Conservation (phyloP, 2,113 vertebrate species). For the Tupaia chinensis region DNA sequence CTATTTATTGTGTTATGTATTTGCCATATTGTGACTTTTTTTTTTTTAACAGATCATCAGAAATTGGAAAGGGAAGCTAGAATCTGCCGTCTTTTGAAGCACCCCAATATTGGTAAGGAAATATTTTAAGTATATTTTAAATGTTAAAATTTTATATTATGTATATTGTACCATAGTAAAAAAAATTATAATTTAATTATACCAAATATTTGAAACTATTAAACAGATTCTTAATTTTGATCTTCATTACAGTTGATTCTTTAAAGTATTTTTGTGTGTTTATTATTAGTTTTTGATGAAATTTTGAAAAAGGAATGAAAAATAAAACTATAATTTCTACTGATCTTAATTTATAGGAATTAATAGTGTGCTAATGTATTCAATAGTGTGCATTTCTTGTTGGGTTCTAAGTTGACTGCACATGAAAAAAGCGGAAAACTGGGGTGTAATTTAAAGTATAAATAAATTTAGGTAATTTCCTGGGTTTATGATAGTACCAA, state of each 20-base stretch:
- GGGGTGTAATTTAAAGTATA: neutral
- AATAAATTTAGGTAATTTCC: neutral
- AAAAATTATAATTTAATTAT: constrained; percentile 19
- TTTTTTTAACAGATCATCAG: constrained; percentile 92
- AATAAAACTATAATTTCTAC: neutral
- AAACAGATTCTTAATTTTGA: neutral
- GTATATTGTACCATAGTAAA: neutral
- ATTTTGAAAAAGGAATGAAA: neutral
- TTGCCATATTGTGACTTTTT: constrained; percentile 44
- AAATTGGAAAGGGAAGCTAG: constrained; percentile 96
- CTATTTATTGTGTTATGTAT: neutral
- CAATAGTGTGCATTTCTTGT: neutral
- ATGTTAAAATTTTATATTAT: neutral
- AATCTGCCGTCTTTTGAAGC: constrained; percentile 96
- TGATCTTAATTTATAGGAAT: neutral
- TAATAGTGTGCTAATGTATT: neutral
- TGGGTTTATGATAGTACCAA: neutral
- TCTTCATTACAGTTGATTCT: constrained; percentile 12
- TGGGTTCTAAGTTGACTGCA: neutral
- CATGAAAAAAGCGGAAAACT: neutral
- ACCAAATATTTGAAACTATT: neutral
- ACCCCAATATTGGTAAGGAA: constrained; percentile 94
- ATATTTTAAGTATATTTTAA: constrained; percentile 15
- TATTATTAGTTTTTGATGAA: neutral
- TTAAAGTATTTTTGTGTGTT: neutral